Evolutionary conservation across 1,140 invertebrate species (phyloP).

Genomic region (Panulirus ornatus): DNA sequence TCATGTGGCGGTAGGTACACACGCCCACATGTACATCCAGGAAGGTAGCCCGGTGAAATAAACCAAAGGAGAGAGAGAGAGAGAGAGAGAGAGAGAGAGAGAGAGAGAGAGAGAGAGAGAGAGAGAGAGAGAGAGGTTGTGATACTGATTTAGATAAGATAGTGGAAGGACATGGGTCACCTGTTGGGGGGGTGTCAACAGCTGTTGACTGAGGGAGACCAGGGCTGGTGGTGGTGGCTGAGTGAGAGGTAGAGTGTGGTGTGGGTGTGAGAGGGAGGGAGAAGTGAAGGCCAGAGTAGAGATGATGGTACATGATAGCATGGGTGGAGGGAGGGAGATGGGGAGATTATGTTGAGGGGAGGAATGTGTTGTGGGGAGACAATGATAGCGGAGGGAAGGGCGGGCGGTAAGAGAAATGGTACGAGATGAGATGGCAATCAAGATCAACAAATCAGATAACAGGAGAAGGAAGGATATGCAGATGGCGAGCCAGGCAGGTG

Average conservation of each 20-base stretch:
- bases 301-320: neutral
- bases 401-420: too few relatives aligned
- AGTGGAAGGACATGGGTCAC: neutral
- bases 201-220: neutral
- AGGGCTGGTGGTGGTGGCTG: neutral
- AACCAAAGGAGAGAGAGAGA: neutral
- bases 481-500: too few relatives aligned
- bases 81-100: neutral
- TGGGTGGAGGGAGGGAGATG: too few relatives aligned
- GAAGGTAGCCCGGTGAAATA: too few relatives aligned
- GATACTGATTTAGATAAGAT: neutral
- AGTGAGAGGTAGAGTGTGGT: neutral
- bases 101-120: neutral
- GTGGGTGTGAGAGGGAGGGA: neutral
- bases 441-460: too few relatives aligned
- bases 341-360: too few relatives aligned
- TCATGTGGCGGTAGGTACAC: too few relatives aligned
- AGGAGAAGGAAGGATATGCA: too few relatives aligned
- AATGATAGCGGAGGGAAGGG: too few relatives aligned
- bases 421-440: too few relatives aligned
- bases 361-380: too few relatives aligned
- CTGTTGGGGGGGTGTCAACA: neutral
- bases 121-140: neutral
- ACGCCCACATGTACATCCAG: too few relatives aligned
- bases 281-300: neutral